These are phyloP conservation scores for Desoria tigrina DNA, from an alignment of 2,888 invertebrate species.

Conservation along the genomic window DNA sequence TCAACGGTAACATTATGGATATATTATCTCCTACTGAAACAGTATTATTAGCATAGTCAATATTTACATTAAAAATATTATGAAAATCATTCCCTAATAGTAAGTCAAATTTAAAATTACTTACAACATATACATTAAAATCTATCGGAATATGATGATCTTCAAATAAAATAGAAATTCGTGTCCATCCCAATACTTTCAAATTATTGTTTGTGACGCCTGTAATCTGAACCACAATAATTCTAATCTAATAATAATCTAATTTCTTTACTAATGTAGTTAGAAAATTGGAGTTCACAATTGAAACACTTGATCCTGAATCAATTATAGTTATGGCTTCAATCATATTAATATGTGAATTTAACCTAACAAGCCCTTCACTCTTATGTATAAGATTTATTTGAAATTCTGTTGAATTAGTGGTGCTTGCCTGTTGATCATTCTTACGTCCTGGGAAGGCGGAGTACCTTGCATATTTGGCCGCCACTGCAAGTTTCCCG, in stretches of 20 bases:
- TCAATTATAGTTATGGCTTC: neutral
- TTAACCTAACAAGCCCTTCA: neutral
- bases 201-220: neutral
- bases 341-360: neutral
- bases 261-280: neutral
- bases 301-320: neutral
- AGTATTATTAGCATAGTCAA: neutral
- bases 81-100: neutral
- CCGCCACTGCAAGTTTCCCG: constrained; percentile 4
- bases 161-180: neutral
- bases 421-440: constrained; percentile 3
- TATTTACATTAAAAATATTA: neutral
- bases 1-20: too few species aligned
- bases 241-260: neutral
- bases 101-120: neutral
- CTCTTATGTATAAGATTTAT: neutral
- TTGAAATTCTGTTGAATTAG: neutral
- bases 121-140: neutral
- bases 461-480: neutral
- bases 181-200: neutral
- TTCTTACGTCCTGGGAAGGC: neutral
- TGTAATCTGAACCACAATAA: neutral
- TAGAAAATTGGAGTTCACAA: neutral
- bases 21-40: too few species aligned
- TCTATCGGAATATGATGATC: neutral